Evolutionary conservation across 2,797 vertebrate genomes (phyloP).

Genomic region (Basileuterus tristriatus): DNA sequence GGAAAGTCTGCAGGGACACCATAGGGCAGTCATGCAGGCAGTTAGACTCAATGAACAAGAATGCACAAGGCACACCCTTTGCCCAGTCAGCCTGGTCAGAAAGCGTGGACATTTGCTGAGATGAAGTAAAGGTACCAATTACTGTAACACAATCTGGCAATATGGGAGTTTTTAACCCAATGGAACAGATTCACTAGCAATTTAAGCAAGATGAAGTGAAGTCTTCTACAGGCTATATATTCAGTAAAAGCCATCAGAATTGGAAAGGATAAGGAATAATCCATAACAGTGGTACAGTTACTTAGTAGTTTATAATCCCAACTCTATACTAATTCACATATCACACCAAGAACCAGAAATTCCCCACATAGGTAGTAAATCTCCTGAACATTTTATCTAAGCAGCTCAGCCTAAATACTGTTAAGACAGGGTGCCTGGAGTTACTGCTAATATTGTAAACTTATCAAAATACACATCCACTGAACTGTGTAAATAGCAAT

Average conservation of each 20-base stretch:
- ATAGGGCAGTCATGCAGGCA: accelerated
- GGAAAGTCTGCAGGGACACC: accelerated
- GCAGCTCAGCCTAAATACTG: background rate
- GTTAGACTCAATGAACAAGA: background rate
- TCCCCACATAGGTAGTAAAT: background rate
- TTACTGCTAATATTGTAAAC: background rate
- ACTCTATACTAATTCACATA: background rate
- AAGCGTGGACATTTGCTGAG: background rate
- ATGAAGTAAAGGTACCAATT: background rate
- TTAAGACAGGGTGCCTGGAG: background rate
- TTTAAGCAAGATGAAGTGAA: background rate
- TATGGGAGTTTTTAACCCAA: background rate
- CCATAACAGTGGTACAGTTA: background rate
- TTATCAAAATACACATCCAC: background rate
- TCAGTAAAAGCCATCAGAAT: background rate
- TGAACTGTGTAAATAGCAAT: background rate
- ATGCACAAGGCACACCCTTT: background rate
- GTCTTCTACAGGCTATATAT: background rate
- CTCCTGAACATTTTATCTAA: background rate
- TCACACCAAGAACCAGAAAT: background rate
- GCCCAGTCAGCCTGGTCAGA: background rate
- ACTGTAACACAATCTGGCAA: background rate
- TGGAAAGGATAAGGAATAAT: background rate
- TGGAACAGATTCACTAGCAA: background rate
- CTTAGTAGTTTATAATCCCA: background rate